Evolutionary conservation across 2,888 invertebrate species (phyloP), one percentile per base, ranked within the genome.

Genomic region (Osedax frankpressi): DNA sequence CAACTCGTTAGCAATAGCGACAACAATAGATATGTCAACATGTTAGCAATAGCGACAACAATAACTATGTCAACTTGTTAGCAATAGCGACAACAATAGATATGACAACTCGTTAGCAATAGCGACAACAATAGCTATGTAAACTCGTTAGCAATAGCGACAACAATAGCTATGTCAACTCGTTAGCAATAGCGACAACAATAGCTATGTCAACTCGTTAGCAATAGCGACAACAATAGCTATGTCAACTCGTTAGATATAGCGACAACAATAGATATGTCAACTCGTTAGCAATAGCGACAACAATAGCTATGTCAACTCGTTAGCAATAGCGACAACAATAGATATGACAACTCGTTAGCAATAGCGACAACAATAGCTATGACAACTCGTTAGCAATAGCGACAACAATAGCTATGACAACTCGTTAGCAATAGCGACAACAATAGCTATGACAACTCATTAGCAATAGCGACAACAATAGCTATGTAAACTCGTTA

Each of bases 21-120:
- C 59, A 27, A 71, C 44, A 11, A 44, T 19, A 11, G 19, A n/a
- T n/a, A n/a, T n/a, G n/a, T n/a, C n/a, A n/a, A n/a, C n/a, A n/a
- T 19, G 6, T 11, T 19, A 11, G 19, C 44, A 11, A 44, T 19
- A 11, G 19, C 44, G 6, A 44, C 44, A 11, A 44, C 44, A 11
- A 44, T 19, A n/a, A n/a, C 0, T 95, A 95, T 0, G 96, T 96
- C 82, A 96, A 96, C 81, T 96, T 96, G 89, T 94, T 87, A 87
- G 88, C 86, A 28, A 26, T 44, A 44, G 26, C 71, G 25, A 59
- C 59, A 27, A 71, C 44, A 11, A 44, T 19, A 11, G 19, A n/a
- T n/a, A n/a, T n/a, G n/a, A n/a, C n/a, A n/a, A n/a, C n/a, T n/a
- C 44, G 6, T 11, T 19, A 11, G 19, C 44, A 11, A 44, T 19